These are phyloP conservation scores for Urechis unicinctus DNA, from an alignment of 2,888 invertebrate genomes.

Conservation along the genomic window DNA sequence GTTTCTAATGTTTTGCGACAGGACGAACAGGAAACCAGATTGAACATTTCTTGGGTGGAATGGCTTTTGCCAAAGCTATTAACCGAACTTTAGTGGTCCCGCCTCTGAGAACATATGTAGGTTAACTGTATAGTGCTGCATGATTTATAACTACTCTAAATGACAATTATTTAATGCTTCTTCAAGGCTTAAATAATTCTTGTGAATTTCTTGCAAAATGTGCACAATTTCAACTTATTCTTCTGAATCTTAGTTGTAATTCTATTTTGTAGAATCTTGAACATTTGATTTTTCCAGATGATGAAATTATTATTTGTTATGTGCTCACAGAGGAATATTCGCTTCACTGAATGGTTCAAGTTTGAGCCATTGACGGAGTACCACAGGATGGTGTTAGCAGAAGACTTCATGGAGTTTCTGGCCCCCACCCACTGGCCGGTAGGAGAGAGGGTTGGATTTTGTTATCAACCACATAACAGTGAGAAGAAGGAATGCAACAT, in stretches of 20 bases:
- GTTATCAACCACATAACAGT: conserved; percentile 22
- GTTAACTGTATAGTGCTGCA: conserved; percentile 13
- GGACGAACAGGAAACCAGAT: conserved; percentile 49
- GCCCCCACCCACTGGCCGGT: conserved; percentile 41
- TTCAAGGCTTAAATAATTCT: too few relatives aligned
- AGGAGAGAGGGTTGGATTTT: conserved; percentile 38
- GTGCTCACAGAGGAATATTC: conserved; percentile 36
- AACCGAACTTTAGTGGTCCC: conserved; percentile 44
- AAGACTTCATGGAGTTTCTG: conserved; percentile 39
- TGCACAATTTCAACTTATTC: background rate
- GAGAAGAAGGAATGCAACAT: conserved; percentile 30
- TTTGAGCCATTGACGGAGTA: conserved; percentile 32
- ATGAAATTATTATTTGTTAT: background rate
- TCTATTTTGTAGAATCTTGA: background rate
- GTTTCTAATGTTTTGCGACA: conserved; percentile 12
- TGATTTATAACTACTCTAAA: background rate
- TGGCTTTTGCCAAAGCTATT: conserved; percentile 42
- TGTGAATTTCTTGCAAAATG: too few relatives aligned
- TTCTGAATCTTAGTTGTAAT: background rate
- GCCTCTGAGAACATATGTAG: conserved; percentile 44
- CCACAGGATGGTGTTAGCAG: conserved; percentile 39
- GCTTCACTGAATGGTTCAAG: conserved; percentile 43
- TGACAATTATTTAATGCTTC: too few relatives aligned
- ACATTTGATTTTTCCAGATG: background rate
- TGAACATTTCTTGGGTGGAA: conserved; percentile 45